Percentiles rank a stretch among this genome's conserved stretches.
These are phyloP conservation scores for Endomychus coccineus DNA, from an alignment of 2,888 invertebrate genomes.

Conservation along the genomic window DNA sequence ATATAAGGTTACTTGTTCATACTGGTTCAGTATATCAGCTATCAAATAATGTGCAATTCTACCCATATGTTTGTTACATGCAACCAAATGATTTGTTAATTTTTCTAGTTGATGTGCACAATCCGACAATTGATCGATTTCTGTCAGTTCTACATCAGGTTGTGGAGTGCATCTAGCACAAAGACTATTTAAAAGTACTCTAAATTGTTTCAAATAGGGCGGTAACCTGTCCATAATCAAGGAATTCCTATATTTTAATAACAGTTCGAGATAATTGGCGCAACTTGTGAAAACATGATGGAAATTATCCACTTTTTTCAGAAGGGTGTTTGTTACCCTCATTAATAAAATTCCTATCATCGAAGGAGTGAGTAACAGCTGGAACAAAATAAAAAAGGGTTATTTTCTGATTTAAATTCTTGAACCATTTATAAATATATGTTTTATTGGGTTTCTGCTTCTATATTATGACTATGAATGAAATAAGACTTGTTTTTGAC, in stretches of 20 bases:
- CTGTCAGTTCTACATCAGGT: conserved; percentile 14
- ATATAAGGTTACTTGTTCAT: conserved; percentile 42
- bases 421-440: no score
- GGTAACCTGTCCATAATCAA: conserved; percentile 38
- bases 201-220: conserved; percentile 36
- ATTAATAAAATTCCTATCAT: conserved; percentile 33
- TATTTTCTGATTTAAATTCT: conserved; percentile 5
- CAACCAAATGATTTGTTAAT: conserved; percentile 36
- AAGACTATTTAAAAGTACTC: conserved; percentile 31
- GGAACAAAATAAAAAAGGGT: no score
- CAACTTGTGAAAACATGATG: conserved; percentile 24
- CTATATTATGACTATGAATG: no score
- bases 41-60: conserved; percentile 45
- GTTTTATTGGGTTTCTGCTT: no score
- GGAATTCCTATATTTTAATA: conserved; percentile 34
- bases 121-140: conserved; percentile 30
- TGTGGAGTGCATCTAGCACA: conserved; percentile 30
- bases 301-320: conserved; percentile 24
- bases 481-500: no score
- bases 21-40: conserved; percentile 44
- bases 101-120: conserved; percentile 42
- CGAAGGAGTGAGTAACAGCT: conserved; percentile 33
- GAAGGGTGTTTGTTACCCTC: conserved; percentile 26
- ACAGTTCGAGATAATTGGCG: conserved; percentile 31
- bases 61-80: conserved; percentile 39